Base-by-base conservation (phyloP, 2,888 invertebrate species). In the Podotricha telesiphe region DNA sequence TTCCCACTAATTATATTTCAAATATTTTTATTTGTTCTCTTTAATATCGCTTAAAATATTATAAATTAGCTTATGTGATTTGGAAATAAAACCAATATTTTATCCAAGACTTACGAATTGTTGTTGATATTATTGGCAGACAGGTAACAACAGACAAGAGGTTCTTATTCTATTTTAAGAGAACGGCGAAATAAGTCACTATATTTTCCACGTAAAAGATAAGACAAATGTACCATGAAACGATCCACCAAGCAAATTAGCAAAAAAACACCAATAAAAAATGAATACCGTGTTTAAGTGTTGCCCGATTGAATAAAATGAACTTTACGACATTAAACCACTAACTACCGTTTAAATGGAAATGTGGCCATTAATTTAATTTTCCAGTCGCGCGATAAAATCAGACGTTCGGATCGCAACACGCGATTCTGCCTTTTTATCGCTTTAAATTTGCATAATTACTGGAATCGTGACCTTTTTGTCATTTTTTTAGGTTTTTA, bases 351-450 rank as follows among this genome's bases (percentile, higher is more conserved):
- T 81, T 84, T 86, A 84, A 87, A 88, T 86, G 86, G 82, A 82
- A 87, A 88, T 86, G 80, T 75, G 75, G 74, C 77, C 82, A 86
- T 88, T 86, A 85, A 88, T 89, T 87, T 84, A 79, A 86, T 89
- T 86, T 83, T 83, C 80, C 86, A 84, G 82, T 85, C 81, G 80
- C 80, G 79, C 82, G 83, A 82, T 85, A 85, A 86, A 86, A 88
- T 85, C 81, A 80, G 77, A 79, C 83, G 76, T 84, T 85, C 82
- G 82, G 82, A 88, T 88, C 85, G 83, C 72, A 72, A 75, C 80
- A 83, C 82, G 75, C 77, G 86, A 85, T 86, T 80, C 77, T 81
- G 85, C 84, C 79, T 80, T 85, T 72, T 87, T 86, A 86, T 85
- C 78, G 81, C 65, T 61, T 64, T 58, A 77, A 78, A 88, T 90